A percentile compares a stretch with the other conserved stretches of the same genome.
Conservation (phyloP, 2,888 invertebrate species). For the Antitype chi region DNA sequence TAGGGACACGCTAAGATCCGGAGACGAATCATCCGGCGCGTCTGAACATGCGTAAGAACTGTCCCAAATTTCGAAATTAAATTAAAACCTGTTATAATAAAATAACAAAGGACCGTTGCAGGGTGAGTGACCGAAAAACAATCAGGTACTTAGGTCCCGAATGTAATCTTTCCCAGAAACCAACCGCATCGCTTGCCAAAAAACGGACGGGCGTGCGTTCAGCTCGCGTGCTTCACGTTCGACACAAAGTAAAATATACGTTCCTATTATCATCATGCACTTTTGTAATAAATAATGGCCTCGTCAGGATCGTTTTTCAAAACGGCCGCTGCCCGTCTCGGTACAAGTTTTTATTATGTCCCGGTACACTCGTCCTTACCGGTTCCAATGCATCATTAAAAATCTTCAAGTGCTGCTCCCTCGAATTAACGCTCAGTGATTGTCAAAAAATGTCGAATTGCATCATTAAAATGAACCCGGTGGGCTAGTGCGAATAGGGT, state of each 20-base stretch:
- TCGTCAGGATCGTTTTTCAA: slow-evolving; percentile 80
- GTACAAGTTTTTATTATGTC: slow-evolving; percentile 80
- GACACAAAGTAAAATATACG: slow-evolving; percentile 80
- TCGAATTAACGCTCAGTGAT: slow-evolving; percentile 76
- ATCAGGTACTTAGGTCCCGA: slow-evolving; percentile 87
- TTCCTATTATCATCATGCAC: slow-evolving; percentile 82
- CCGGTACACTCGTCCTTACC: slow-evolving; percentile 74
- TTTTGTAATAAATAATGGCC: slow-evolving; percentile 84
- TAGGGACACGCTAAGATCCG: slow-evolving; percentile 18
- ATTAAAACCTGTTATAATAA: slow-evolving; percentile 79
- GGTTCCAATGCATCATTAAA: slow-evolving; percentile 84
- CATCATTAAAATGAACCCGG: slow-evolving; percentile 70
- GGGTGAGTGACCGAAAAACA: slow-evolving; percentile 88
- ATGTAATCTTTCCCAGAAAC: slow-evolving; percentile 88
- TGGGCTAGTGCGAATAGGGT: slow-evolving; percentile 36
- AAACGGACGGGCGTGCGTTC: slow-evolving; percentile 75
- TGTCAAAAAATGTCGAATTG: slow-evolving; percentile 79
- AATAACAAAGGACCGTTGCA: slow-evolving; percentile 76
- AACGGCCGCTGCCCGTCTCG: slow-evolving; percentile 72
- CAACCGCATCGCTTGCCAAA: slow-evolving; percentile 86
- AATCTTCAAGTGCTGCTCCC: slow-evolving; percentile 73
- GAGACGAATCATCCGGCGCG: slow-evolving; percentile 51
- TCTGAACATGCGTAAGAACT: slow-evolving; percentile 57
- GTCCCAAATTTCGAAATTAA: slow-evolving; percentile 78
- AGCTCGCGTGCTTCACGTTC: slow-evolving; percentile 75